Base-by-base conservation (phyloP, 2,113 vertebrate genomes). In the Ammospiza nelsoni region DNA sequence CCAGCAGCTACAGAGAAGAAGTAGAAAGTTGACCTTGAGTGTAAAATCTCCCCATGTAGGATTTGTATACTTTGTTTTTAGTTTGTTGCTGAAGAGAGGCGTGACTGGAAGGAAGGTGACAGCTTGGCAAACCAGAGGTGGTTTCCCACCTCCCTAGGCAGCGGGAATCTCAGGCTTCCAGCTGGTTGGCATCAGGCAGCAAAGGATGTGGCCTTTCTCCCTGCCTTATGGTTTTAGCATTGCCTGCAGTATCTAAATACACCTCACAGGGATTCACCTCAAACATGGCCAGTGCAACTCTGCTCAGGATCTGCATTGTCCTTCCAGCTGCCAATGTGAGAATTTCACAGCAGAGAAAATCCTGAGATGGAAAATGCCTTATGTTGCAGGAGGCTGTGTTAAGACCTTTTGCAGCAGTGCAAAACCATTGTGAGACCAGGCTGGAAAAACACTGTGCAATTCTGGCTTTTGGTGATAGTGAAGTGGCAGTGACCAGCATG, bases 121-220 rank as follows among this genome's bases (percentile, higher is more conserved):
- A 94, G 75, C 76, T 84, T 92, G 95, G 75, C 71, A 90, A 87
- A 54, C 3, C 0, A 22, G 41, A 90, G 58, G 58, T 76, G 75
- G 71, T 69, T 92, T 93, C 83, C 89, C 75, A 83, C 83, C 58
- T 88, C 63, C 37, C 63, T 43, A 48, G 66, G 79, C 75, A 83
- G 71, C 0, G 0, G 83, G 75, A 85, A 43, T 73, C 72, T 79
- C 31, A 65, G 44, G 18, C 31, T 94, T 83, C 79, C 87, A 61
- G 82, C 44, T 77, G 58, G n/a, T 8, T 94, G 67, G 54, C 67
- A 85, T 73, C 46, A 83, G 75, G 37, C 29, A 76, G 28, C 35
- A 72, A 87, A 90, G 20, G 69, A 61, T 5, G 5, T 17, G 27
- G 57, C 29, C 46, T 55, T 35, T 48, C 43, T 90, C 61, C 35